Percentiles rank a stretch among this genome's conserved stretches.
Conservation (phyloP, 2,113 vertebrate species). For the Cercocebus atys region DNA sequence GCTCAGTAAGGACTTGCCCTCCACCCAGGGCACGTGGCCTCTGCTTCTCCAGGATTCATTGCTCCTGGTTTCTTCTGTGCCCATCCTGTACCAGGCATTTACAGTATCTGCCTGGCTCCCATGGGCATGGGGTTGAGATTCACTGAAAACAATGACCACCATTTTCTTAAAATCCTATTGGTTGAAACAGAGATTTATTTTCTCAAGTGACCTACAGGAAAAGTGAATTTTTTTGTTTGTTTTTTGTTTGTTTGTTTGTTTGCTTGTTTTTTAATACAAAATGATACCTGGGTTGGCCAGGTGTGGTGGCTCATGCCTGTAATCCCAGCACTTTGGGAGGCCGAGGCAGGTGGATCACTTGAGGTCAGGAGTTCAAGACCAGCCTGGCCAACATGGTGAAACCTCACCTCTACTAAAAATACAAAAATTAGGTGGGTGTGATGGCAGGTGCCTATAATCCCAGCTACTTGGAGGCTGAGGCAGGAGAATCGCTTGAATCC, state of each 20-base stretch:
- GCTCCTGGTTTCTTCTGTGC: background rate
- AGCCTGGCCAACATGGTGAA: no score
- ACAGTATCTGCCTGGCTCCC: background rate
- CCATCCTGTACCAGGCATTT: background rate
- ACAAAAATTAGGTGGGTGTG: no score
- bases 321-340: no score
- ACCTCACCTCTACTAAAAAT: no score
- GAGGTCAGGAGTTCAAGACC: no score
- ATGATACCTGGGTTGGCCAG: no score
- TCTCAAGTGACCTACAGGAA: background rate
- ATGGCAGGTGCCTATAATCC: no score
- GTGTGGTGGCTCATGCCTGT: no score
- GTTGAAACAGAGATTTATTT: background rate
- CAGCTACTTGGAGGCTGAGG: no score
- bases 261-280: background rate
- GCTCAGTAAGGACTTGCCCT: background rate
- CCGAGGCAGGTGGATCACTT: no score
- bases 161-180: background rate
- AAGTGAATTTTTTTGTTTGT: background rate
- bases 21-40: background rate
- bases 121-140: fast-evolving
- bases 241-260: background rate
- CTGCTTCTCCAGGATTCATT: background rate
- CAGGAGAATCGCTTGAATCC: no score
- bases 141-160: background rate